Evolutionary conservation across 2,797 vertebrate genomes (phyloP), one percentile per base, ranked within the genome.

Genomic region (Cuculus canorus): DNA sequence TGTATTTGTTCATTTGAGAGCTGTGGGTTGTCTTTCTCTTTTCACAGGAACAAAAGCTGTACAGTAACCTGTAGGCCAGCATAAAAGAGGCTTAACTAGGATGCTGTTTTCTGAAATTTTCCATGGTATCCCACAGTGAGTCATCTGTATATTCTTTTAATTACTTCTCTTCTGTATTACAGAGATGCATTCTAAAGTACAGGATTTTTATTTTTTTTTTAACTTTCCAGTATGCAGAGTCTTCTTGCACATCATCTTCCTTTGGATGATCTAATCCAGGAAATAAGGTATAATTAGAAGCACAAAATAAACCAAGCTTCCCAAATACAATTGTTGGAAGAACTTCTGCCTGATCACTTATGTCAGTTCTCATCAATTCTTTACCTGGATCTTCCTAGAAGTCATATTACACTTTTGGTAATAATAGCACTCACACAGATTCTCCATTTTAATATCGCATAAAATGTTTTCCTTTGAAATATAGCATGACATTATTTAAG

Each of bases 101-200:
- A 17, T 92, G 9, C 21, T 63, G 23, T n/a, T 92, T 39, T 71
- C 52, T 95, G 71, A 84, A 72, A 7, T 84, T 61, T 59, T 79
- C 73, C 7, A 9, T 45, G 25, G 7, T 48, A 41, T 89, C 89
- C 54, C 25, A 22, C 17, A 54, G 8, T 65, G 37, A 64, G n/a
- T 92, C 16, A 61, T 47, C 17, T 4, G 0, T 59, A 22, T 32
- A 53, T 75, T 30, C 15, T 69, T 89, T 85, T 27, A 79, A 86
- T 82, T 13, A 50, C 3, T 41, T 82, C 3, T 41, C 82, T 33
- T 72, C 37, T 53, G 7, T 37, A 90, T 93, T 61, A 66, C 27
- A 56, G 19, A 63, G 3, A 50, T 39, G 65, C 0, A 7, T 52
- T 76, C 69, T 33, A 87, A 82, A 79, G 8, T 8, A 50, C 4